phyloP scores from a whole-genome alignment of 2,797 vertebrate species.

The Tamandua tetradactyla region DNA sequence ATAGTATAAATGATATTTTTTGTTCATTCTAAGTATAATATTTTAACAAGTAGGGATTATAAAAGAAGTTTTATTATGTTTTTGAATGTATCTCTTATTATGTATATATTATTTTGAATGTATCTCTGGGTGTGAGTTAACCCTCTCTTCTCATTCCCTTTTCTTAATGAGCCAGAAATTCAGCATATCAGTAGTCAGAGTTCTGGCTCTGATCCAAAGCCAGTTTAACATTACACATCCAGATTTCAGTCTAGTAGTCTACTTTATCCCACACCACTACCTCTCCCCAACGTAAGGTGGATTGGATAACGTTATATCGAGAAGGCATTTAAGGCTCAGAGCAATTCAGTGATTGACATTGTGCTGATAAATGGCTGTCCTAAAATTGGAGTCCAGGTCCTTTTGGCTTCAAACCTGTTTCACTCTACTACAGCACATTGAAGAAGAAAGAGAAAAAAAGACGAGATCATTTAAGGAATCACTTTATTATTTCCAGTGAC shows the following conservation, averaged over 20 bases:
- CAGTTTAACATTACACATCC: background rate
- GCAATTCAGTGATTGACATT: background rate
- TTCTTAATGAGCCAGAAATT: background rate
- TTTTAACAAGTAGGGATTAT: background rate
- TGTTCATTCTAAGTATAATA: background rate
- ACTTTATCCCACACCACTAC: background rate
- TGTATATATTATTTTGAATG: slow-evolving; percentile 49
- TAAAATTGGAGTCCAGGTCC: background rate
- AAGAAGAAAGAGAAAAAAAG: background rate
- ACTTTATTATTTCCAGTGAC: background rate
- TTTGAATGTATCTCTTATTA: slow-evolving; percentile 52
- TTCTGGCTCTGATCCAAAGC: slow-evolving; percentile 17
- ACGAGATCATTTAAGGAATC: background rate
- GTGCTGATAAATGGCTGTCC: background rate
- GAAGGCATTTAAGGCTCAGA: background rate
- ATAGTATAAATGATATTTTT: background rate
- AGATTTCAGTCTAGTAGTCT: background rate
- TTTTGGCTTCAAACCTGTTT: slow-evolving; percentile 30
- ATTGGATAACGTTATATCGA: background rate
- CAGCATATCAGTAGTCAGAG: background rate
- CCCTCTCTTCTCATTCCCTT: background rate
- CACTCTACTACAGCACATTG: background rate
- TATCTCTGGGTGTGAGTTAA: background rate
- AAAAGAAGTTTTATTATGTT: slow-evolving; percentile 38
- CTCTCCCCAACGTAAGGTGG: background rate